Conservation (phyloP, 2,888 invertebrate genomes). For the Acanthococcus lagerstroemiae region DNA sequence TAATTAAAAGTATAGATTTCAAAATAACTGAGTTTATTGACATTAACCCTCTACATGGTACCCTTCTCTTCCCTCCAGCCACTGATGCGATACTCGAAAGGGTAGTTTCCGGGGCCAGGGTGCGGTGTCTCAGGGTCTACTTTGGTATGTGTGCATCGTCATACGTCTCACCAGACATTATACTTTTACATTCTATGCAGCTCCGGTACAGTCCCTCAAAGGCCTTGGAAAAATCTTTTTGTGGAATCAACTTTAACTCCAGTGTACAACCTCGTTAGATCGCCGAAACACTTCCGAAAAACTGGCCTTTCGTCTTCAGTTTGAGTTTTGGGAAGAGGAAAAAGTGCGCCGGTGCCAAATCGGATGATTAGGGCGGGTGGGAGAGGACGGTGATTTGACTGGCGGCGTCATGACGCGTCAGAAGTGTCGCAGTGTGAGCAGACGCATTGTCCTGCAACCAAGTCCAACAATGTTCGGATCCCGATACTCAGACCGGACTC, state of each 20-base stretch:
- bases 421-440: not conserved
- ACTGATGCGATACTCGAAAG: too few relatives aligned
- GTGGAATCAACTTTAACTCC: not conserved
- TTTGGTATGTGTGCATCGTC: too few relatives aligned
- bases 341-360: constrained; percentile 14
- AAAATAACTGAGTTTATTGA: not conserved
- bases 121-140: too few relatives aligned
- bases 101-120: too few relatives aligned
- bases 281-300: not conserved
- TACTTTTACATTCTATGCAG: not conserved
- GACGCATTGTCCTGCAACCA: not conserved
- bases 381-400: not conserved
- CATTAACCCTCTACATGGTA: not conserved
- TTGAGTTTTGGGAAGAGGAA: constrained; percentile 23
- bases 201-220: not conserved
- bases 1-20: not conserved
- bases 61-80: too few relatives aligned
- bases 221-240: not conserved
- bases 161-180: too few relatives aligned
- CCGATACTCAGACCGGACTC: too few relatives aligned
- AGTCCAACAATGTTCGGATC: too few relatives aligned
- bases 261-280: not conserved
- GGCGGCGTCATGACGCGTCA: not conserved
- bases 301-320: constrained; percentile 4
- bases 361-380: constrained; percentile 9